Conservation (phyloP, 1,140 invertebrate species). For the Drosophila bipectinata region DNA sequence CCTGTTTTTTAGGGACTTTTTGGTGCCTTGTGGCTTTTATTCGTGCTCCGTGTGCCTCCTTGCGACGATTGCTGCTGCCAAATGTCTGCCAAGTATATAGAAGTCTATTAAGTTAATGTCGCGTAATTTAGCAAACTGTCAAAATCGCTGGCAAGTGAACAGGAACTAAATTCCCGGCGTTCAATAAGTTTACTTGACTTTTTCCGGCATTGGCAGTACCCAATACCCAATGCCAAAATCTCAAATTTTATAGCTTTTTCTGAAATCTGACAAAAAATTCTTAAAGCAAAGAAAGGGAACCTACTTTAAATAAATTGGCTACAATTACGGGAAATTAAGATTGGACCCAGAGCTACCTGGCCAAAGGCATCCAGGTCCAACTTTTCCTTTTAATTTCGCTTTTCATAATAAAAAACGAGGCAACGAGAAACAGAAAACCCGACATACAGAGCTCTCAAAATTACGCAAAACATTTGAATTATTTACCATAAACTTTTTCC, state of each 20-base stretch:
- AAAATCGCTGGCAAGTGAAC: constrained; percentile 74
- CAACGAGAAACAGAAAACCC: constrained; percentile 26
- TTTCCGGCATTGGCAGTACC: constrained; percentile 19
- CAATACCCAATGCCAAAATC: constrained; percentile 10
- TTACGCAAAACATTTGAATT: constrained; percentile 69
- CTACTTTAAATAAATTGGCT: not conserved
- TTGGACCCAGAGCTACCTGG: not conserved
- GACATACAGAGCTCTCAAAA: constrained; percentile 21
- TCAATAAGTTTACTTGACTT: constrained; percentile 64
- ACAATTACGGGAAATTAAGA: not conserved
- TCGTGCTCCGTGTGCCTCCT: constrained; percentile 35
- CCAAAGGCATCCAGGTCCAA: constrained; percentile 1
- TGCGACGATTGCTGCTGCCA: constrained; percentile 62
- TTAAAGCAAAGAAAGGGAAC: not conserved
- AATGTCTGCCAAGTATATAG: constrained; percentile 73
- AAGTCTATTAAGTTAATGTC: constrained; percentile 81
- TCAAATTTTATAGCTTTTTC: too few relatives aligned
- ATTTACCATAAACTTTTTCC: constrained; percentile 70
- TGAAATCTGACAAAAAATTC: not conserved
- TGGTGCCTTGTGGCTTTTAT: constrained; percentile 63
- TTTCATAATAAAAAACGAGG: constrained; percentile 39
- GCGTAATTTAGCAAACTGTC: constrained; percentile 80
- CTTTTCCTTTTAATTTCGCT: constrained; percentile 25
- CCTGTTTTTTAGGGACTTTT: constrained; percentile 34
- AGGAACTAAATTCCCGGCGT: constrained; percentile 54